Evolutionary conservation across 2,888 invertebrate genomes (phyloP), one percentile per base, ranked within the genome.

Genomic region (Tachystola acroxantha): DNA sequence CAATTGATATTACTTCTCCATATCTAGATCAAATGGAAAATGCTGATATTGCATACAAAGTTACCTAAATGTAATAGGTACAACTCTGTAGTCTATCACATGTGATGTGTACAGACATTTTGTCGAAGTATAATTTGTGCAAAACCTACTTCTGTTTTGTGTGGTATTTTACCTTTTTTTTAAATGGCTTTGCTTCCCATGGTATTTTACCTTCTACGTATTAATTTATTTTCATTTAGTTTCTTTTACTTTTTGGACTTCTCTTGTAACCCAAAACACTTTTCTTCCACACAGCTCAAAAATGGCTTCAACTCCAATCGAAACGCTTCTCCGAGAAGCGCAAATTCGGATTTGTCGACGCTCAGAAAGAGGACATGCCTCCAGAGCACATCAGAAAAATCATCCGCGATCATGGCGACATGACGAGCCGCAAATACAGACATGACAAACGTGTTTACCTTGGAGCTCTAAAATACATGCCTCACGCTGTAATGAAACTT

Each of bases 321-420:
- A 99, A 99, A 75, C 90, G 99, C 12, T 99, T 98, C 78, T 95
- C 98, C 0, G 99, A 99, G 57, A 99, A 99, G 70, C 89, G 99
- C 38, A 99, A 99, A 74, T 96, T 99, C 75, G 99, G 99, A 0
- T 99, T 99, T 78, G 95, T 99, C 2, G 99, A 99, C 81, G 96
- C 98, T 0, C 99, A 99, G 68, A 99, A 99, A 73, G 99, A 99
- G 71, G 99, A 99, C 52, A 99, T 99, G 99, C 99, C 99, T 7
- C 98, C 99, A 0, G 99, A 99, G 72, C 99, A 99, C 79, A 97
- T 99, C 42, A 90, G 99, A 13, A 99, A 99, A 84, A 99, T 99
- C 62, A 98, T 99, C 48, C 91, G 99, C 37, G 99, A 99, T 81
- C 99, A 99, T 79, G 99, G 99, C 22, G 99, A 99, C 72, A 99